phyloP scores from a whole-genome alignment of 2,113 vertebrate species.

The Nothoprocta pentlandii region DNA sequence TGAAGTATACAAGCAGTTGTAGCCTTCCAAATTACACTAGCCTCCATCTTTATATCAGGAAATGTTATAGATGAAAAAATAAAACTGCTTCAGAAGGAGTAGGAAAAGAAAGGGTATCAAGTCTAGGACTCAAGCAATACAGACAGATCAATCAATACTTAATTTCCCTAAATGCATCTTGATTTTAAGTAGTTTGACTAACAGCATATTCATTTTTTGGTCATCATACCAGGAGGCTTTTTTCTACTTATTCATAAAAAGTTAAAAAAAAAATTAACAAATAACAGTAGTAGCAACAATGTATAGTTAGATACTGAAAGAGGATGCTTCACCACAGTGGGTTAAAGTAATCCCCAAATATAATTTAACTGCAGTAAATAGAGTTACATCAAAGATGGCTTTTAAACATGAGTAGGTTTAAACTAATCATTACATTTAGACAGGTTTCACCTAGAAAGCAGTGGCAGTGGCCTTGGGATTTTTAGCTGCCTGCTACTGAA shows the following conservation, averaged over 20 bases:
- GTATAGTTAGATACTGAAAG: slow-evolving; percentile 34
- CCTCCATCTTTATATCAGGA: not conserved
- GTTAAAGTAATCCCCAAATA: slow-evolving; percentile 43
- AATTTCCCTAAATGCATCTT: slow-evolving; percentile 17
- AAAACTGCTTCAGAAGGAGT: not conserved
- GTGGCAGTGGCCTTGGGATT: not conserved
- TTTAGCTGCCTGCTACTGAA: not conserved
- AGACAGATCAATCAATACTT: slow-evolving; percentile 42
- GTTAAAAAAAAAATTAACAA: slow-evolving; percentile 20
- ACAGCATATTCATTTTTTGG: not conserved
- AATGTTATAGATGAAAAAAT: not conserved
- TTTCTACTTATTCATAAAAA: slow-evolving; percentile 5
- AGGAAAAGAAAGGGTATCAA: slow-evolving; percentile 5
- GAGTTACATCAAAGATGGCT: slow-evolving; percentile 34
- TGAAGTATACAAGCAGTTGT: not conserved
- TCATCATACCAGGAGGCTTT: not conserved
- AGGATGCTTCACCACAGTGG: slow-evolving; percentile 7
- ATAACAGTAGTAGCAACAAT: slow-evolving; percentile 17
- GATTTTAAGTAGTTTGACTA: slow-evolving; percentile 27
- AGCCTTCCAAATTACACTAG: slow-evolving; percentile 2
- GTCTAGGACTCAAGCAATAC: slow-evolving; percentile 15
- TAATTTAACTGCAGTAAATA: slow-evolving; percentile 29
- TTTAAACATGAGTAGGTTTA: slow-evolving; percentile 37
- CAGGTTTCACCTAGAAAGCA: slow-evolving; percentile 24
- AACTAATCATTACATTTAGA: slow-evolving; percentile 35